phyloP scores from a whole-genome alignment of 2,888 invertebrate genomes.

The Atethmia centrago region DNA sequence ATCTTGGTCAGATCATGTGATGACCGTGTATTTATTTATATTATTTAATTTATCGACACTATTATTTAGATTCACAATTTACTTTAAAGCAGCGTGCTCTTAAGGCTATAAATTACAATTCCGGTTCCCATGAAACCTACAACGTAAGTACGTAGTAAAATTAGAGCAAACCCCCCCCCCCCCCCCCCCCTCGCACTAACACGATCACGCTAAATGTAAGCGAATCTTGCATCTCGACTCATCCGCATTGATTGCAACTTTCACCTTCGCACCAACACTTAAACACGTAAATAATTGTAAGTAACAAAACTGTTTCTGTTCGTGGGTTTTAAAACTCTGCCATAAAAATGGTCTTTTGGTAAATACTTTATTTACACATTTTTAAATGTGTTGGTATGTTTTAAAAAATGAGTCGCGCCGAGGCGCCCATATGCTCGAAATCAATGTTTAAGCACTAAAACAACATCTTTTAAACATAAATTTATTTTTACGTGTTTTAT shows the following conservation, averaged over 20 bases:
- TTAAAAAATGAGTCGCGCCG: too few relatives aligned
- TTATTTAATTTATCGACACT: background rate
- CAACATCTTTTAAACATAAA: too few relatives aligned
- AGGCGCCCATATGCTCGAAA: too few relatives aligned
- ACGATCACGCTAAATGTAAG: constrained; percentile 32
- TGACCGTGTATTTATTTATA: too few relatives aligned
- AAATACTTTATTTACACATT: too few relatives aligned
- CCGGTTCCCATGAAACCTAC: constrained; percentile 17
- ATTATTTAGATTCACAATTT: background rate
- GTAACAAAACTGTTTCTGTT: background rate
- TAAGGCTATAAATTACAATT: constrained; percentile 16
- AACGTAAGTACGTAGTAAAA: constrained; percentile 12
- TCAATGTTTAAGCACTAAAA: too few relatives aligned
- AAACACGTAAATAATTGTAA: constrained; percentile 15
- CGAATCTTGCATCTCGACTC: constrained; percentile 35
- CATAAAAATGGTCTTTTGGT: background rate
- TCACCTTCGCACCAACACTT: constrained; percentile 61
- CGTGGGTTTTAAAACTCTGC: background rate
- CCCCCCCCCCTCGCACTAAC: background rate
- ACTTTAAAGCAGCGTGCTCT: background rate
- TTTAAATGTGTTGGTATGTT: too few relatives aligned
- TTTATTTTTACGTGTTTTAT: too few relatives aligned
- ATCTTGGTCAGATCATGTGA: too few relatives aligned
- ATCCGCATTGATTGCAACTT: constrained; percentile 63
- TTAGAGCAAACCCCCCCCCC: constrained; percentile 5